Evolutionary conservation across 2,797 vertebrate genomes (phyloP).

Genomic region (Meda fulgida): DNA sequence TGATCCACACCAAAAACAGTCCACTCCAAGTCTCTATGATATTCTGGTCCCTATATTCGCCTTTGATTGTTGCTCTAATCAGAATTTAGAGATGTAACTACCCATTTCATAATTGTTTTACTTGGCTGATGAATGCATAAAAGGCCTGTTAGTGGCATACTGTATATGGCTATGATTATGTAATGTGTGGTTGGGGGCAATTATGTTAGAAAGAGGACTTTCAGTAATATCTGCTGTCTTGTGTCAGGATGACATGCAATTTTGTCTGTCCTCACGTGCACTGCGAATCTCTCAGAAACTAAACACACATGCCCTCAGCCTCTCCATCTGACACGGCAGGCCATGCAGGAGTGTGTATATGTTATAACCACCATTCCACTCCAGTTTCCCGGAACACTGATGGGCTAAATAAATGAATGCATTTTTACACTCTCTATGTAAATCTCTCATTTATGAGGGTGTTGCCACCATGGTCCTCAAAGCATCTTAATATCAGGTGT

Average conservation of each 20-base stretch:
- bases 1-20: neutral
- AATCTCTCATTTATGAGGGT: slow-evolving; percentile 49
- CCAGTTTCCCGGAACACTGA: slow-evolving; percentile 66
- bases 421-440: slow-evolving; percentile 49
- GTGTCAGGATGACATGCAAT: slow-evolving; percentile 33
- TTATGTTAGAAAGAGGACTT: neutral
- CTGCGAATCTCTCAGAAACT: neutral
- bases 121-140: neutral
- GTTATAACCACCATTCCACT: slow-evolving; percentile 68
- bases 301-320: neutral
- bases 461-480: neutral
- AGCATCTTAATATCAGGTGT: neutral
- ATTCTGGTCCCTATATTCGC: neutral
- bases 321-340: slow-evolving; percentile 59
- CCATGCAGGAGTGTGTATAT: slow-evolving; percentile 61
- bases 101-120: neutral
- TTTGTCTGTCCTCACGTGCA: neutral
- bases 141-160: slow-evolving; percentile 8
- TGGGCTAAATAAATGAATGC: slow-evolving; percentile 61
- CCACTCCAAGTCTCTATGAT: neutral
- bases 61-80: neutral
- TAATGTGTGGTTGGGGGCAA: neutral
- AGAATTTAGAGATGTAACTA: neutral
- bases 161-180: neutral
- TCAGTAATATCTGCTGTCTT: slow-evolving; percentile 21